Evolutionary conservation across 2,113 vertebrate species (phyloP), one percentile per base, ranked within the genome.

Genomic region (Tetrao urogallus): DNA sequence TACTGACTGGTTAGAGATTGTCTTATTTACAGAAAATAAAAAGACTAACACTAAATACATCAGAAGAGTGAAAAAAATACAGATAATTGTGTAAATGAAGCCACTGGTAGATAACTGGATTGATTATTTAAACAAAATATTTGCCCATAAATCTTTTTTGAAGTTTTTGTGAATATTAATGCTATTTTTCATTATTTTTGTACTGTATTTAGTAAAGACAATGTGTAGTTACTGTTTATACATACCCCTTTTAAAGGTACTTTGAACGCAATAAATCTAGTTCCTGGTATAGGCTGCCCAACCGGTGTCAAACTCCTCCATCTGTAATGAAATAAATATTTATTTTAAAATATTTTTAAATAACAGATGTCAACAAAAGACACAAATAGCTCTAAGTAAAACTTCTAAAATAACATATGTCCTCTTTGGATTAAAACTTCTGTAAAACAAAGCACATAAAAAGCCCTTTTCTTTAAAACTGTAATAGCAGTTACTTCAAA

Each of bases 191-290:
- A 34, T 57, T 60, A 65, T 30, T 72, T 82, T 60, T 80, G 54
- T 67, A 78, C 15, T 57, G 21, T 82, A 82, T 48, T n/a, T 73
- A 79, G 74, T 18, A 75, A 10, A 86, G 24, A 7, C 7, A 47
- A 56, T 73, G 40, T 50, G 13, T 79, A 95, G 84, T 70, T 82
- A 64, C 34, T 86, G 89, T 66, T 42, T 81, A 89, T 89, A 96
- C 97, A 90, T 97, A 98, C 97, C 95, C 97, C 97, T 95, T 98
- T 98, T 79, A 98, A 97, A 83, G 96, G 97, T 65, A 97, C 97
- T 97, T 98, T 98, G 88, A 98, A 98, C 65, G 96, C 97, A 97
- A 98, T 97, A 89, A 98, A 98, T 88, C 94, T 93, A 0, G 97
- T 97, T 92, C 97, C 97, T 81, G 96, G 96, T 88, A 98, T 95